phyloP scores from a whole-genome alignment of 2,113 vertebrate genomes.

The Atrichornis clamosus region DNA sequence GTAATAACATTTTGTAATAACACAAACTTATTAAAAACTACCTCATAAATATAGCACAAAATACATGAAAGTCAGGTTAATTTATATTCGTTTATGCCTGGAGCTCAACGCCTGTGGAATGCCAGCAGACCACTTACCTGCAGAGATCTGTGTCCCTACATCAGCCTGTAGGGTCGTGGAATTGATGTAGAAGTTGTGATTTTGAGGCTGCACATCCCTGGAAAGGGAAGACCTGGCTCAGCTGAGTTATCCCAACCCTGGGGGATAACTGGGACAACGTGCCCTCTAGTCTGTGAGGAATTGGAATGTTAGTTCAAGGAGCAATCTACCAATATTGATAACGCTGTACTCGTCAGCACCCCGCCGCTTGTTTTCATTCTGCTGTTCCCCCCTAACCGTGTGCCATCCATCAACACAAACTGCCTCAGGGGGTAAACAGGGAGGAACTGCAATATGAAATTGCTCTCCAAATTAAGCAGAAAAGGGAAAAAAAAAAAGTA shows the following conservation, averaged over 20 bases:
- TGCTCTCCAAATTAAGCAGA: background rate
- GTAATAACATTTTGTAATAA: background rate
- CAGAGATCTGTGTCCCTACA: background rate
- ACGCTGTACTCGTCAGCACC: background rate
- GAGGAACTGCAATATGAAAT: background rate
- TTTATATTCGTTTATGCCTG: background rate
- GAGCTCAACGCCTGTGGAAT: background rate
- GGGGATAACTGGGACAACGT: accelerated
- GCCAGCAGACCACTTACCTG: background rate
- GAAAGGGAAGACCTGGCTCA: background rate
- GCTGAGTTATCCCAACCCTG: background rate
- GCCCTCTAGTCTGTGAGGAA: background rate
- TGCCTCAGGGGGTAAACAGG: background rate
- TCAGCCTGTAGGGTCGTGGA: accelerated
- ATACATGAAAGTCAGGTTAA: background rate
- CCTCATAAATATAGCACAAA: constrained; percentile 21
- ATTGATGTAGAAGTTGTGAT: background rate
- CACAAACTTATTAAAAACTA: background rate
- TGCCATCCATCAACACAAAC: background rate
- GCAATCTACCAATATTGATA: background rate
- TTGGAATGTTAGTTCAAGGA: background rate
- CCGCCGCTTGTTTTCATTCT: background rate
- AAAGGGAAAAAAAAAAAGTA: background rate
- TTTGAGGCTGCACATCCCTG: background rate
- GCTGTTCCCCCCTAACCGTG: background rate